A percentile compares a stretch with the other conserved stretches of the same genome.
phyloP scores from a whole-genome alignment of 2,113 vertebrate genomes.

The Ailuropoda melanoleuca region DNA sequence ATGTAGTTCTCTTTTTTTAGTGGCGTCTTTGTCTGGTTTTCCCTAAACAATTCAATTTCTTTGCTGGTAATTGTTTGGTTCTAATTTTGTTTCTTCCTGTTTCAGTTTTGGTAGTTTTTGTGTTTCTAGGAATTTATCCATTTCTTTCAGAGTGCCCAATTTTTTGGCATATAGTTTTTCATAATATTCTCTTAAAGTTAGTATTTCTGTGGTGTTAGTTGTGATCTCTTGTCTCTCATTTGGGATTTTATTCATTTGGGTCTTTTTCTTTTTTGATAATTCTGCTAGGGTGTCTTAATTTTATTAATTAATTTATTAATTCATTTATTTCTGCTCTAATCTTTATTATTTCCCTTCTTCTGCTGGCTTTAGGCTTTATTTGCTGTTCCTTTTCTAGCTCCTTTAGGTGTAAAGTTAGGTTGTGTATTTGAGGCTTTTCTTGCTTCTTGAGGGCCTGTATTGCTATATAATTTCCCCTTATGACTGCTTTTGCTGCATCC shows the following conservation, averaged over 20 bases:
- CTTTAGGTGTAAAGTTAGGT: too few relatives aligned
- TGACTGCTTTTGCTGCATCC: too few relatives aligned
- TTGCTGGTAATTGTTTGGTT: not conserved
- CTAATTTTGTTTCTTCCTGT: not conserved
- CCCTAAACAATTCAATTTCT: not conserved
- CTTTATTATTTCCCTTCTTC: too few relatives aligned
- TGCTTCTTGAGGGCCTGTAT: too few relatives aligned
- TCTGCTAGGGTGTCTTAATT: too few relatives aligned
- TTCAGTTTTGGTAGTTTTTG: not conserved
- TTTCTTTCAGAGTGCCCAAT: not conserved
- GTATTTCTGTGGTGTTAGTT: not conserved
- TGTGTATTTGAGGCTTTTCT: too few relatives aligned
- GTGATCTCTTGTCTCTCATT: not conserved
- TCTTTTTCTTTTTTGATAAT: not conserved
- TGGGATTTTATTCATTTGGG: not conserved
- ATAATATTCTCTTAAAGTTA: not conserved
- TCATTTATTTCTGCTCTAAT: too few relatives aligned
- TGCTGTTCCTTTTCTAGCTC: too few relatives aligned
- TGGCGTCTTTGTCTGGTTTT: not conserved
- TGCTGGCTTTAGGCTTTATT: too few relatives aligned
- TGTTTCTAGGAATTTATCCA: not conserved
- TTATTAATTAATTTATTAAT: too few relatives aligned
- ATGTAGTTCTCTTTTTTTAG: not conserved
- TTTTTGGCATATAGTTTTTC: not conserved
- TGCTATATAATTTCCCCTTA: too few relatives aligned